These are phyloP conservation scores for Trilocha varians DNA, from an alignment of 2,888 invertebrate genomes.

Conservation along the genomic window DNA sequence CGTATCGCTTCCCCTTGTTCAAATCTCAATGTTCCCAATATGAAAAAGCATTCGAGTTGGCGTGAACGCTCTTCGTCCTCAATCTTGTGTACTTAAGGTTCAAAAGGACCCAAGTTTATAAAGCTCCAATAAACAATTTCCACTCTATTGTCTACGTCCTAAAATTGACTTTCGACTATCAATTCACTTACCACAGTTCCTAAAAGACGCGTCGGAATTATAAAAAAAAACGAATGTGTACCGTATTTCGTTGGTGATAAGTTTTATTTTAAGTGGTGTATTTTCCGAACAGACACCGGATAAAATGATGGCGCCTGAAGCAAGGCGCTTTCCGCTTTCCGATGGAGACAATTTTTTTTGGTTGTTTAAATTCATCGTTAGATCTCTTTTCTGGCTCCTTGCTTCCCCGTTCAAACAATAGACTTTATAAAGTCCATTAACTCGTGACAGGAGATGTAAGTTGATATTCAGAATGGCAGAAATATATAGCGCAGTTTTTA, in stretches of 20 bases:
- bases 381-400: conserved; percentile 32
- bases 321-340: conserved; percentile 45
- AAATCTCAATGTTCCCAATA: conserved; percentile 41
- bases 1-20: conserved; percentile 28
- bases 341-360: conserved; percentile 38
- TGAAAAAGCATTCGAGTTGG: conserved; percentile 42
- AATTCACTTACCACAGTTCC: conserved; percentile 10
- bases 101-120: conserved; percentile 29
- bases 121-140: conserved; percentile 30
- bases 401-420: conserved; percentile 28
- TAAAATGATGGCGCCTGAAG: conserved; percentile 54
- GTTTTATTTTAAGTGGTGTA: conserved; percentile 33
- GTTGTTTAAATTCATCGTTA: conserved; percentile 33
- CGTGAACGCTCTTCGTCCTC: conserved; percentile 32
- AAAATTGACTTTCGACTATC: conserved; percentile 26
- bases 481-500: neutral
- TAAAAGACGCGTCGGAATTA: conserved; percentile 24
- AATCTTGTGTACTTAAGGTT: conserved; percentile 12
- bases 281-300: conserved; percentile 38
- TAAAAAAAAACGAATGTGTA: conserved; percentile 35
- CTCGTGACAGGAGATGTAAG: neutral
- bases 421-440: conserved; percentile 15
- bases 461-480: neutral
- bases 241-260: conserved; percentile 29
- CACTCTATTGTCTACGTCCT: conserved; percentile 27